A percentile compares a stretch with the other conserved stretches of the same genome.
phyloP scores from a whole-genome alignment of 2,113 vertebrate species.

The Puffinus mauretanicus region DNA sequence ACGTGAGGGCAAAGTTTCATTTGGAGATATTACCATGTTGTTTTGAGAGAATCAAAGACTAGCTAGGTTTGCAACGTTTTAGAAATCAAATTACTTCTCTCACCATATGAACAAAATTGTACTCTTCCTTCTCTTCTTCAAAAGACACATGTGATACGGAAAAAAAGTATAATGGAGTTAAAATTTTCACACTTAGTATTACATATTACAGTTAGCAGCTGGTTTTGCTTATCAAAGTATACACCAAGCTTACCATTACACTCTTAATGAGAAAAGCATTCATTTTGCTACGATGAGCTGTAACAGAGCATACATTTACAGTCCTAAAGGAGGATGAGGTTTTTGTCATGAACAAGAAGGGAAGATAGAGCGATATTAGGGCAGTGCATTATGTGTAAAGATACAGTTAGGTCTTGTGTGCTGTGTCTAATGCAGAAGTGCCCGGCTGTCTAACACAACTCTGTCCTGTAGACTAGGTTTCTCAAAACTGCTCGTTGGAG shows the following conservation, averaged over 20 bases:
- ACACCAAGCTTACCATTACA: neutral
- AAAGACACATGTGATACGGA: neutral
- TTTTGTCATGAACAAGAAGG: too few species aligned
- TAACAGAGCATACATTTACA: neutral
- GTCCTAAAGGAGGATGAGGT: neutral
- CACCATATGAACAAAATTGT: neutral
- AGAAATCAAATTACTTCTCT: slow-evolving; percentile 2
- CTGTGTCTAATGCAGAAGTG: neutral
- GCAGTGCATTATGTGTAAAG: too few species aligned
- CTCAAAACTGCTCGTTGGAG: neutral
- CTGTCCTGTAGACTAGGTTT: rapidly evolving
- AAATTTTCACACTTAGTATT: slow-evolving; percentile 4
- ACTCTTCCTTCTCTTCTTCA: slow-evolving; percentile 3
- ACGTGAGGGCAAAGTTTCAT: rapidly evolving
- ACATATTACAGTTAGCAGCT: neutral
- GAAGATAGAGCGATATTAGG: neutral
- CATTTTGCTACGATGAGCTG: neutral
- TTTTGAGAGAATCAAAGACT: neutral
- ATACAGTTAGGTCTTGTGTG: too few species aligned
- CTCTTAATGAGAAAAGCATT: neutral
- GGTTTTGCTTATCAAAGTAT: slow-evolving; percentile 1
- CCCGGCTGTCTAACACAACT: rapidly evolving
- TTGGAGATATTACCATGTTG: rapidly evolving
- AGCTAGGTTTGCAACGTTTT: neutral
- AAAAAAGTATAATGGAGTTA: neutral